Base-by-base conservation (phyloP, 2,113 vertebrate species). In the Sphyrna mokarran region DNA sequence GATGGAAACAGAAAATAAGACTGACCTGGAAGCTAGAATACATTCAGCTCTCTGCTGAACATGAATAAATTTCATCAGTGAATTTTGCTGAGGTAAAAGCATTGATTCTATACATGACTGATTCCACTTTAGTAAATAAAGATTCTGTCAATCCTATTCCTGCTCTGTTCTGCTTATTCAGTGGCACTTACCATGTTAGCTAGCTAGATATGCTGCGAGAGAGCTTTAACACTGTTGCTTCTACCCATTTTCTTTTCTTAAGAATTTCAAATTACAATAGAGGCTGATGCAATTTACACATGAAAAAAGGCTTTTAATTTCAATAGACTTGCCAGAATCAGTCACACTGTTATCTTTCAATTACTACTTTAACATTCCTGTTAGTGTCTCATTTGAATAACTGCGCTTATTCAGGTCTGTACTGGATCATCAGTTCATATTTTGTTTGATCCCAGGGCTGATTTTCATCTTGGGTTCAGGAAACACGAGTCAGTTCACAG, bases 41-140 rank as follows among this genome's bases (percentile, higher is more conserved):
- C 13, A 18, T 48, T 40, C 68, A 43, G 37, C 20, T 37, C 93
- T 23, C 16, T 70, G 37, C n/a, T 95, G 94, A 70, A 72, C 94
- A 72, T 95, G 69, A 95, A 95, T 72, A 54, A 2, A 95, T 95
- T 43, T 54, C 69, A 76, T 6, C 6, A 66, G 61, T 93, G 33
- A 93, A 68, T 93, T 93, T n/a, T 20, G 33, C 61, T 68, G 61
- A 66, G 89, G n/a, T 93, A 37, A 68, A 93, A 93, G 89, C 61
- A 66, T 68, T 93, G 61, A 37, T 91, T 37, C 89, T 37, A 66
- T 91, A 91, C 61, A 63, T 66, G 89, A 66, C 61, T 95, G 66
- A 95, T 72, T 95, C 69, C 13, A 76, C 94, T 95, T 95, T 69
- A 76, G 68, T 95, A 95, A 95, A 54, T 43, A 95, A 95, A 95